A percentile compares a stretch with the other conserved stretches of the same genome.
Evolutionary conservation across 2,888 invertebrate species (phyloP).

Genomic region (Phymatocera aterrima): DNA sequence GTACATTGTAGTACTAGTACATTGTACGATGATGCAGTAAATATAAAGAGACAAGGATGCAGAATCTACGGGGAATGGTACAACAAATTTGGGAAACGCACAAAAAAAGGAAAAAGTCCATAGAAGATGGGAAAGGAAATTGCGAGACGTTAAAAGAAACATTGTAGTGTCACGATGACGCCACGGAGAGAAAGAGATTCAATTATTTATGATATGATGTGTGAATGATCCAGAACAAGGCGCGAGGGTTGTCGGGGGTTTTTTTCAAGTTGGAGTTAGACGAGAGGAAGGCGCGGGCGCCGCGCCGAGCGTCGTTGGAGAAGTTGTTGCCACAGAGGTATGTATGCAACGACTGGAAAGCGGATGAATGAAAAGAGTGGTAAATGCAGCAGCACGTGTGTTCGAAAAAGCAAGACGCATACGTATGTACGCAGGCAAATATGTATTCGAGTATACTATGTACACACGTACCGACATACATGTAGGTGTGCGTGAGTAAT

Average conservation of each 20-base stretch:
- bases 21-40: no score
- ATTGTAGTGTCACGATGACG: not conserved
- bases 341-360: not conserved
- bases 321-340: not conserved
- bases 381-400: slow-evolving; percentile 16
- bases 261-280: not conserved
- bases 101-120: not conserved
- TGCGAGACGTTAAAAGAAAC: not conserved
- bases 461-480: slow-evolving; percentile 1
- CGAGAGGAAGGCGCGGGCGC: not conserved
- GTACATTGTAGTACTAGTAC: no score
- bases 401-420: slow-evolving; percentile 9
- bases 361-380: slow-evolving; percentile 39
- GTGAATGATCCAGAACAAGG: not conserved
- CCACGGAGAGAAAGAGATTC: not conserved
- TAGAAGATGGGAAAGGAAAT: not conserved
- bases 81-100: not conserved
- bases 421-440: not conserved
- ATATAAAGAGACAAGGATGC: not conserved
- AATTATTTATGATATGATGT: no score
- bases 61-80: not conserved
- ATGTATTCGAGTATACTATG: no score
- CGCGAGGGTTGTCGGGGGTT: not conserved
- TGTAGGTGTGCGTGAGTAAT: not conserved
- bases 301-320: not conserved